Percentiles rank a stretch among this genome's conserved stretches.
These are phyloP conservation scores for Theonella swinhoei DNA, from an alignment of 37 sponge, comb jelly and placozoan genomes.

Conservation along the genomic window DNA sequence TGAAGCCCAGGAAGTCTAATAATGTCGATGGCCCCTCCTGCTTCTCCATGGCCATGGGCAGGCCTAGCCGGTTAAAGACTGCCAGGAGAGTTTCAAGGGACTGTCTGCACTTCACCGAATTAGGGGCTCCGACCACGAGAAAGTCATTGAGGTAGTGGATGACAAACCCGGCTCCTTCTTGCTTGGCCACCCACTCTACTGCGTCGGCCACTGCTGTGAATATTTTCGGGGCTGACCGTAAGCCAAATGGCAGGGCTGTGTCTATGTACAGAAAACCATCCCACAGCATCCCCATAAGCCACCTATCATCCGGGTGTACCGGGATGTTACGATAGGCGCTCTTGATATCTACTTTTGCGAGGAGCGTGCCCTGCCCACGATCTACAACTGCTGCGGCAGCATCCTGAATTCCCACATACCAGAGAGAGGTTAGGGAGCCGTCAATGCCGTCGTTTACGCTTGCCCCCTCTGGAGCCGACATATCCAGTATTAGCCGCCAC, in stretches of 20 bases:
- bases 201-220: constrained; percentile 34
- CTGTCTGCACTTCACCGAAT: too few relatives aligned
- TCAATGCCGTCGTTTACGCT: constrained; percentile 23
- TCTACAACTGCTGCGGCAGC: not conserved
- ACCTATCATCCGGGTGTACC: constrained; percentile 11
- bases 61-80: constrained; percentile 15
- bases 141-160: constrained; percentile 30
- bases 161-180: not conserved
- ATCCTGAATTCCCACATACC: not conserved
- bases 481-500: constrained; percentile 12
- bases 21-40: constrained; percentile 14
- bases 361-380: not conserved
- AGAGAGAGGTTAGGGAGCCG: not conserved
- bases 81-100: constrained; percentile 4
- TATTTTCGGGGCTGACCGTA: constrained; percentile 24
- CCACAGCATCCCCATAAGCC: constrained; percentile 19
- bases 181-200: constrained; percentile 3
- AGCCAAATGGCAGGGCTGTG: constrained; percentile 15
- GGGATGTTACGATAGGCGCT: constrained; percentile 13
- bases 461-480: constrained; percentile 6
- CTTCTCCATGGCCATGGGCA: constrained; percentile 18
- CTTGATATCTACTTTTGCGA: constrained; percentile 15
- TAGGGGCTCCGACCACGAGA: constrained; percentile 7
- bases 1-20: not conserved
- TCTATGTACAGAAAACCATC: constrained; percentile 11